These are phyloP conservation scores for Picathartes gymnocephalus DNA, from an alignment of 2,113 vertebrate species.

Conservation along the genomic window DNA sequence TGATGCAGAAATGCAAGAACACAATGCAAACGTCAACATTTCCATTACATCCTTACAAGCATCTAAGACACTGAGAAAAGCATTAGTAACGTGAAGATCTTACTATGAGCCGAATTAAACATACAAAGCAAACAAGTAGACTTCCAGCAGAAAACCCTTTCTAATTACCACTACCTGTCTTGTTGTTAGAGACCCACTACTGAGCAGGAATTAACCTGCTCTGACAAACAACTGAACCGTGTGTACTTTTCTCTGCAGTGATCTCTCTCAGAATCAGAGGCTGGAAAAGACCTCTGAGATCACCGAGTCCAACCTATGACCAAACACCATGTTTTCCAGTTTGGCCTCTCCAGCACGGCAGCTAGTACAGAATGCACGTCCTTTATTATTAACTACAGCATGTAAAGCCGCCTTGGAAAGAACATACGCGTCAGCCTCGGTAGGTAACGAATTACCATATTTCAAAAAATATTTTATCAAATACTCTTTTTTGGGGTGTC, in stretches of 20 bases:
- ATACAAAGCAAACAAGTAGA: not conserved
- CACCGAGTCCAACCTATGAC: not conserved
- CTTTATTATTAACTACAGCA: too few species aligned
- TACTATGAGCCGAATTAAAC: accelerated
- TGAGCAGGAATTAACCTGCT: not conserved
- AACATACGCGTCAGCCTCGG: too few species aligned
- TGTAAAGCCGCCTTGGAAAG: not conserved
- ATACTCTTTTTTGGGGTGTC: accelerated
- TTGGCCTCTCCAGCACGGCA: not conserved
- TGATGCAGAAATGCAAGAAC: not conserved
- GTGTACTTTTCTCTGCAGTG: not conserved
- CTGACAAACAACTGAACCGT: accelerated
- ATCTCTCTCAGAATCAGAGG: not conserved
- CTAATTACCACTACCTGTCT: not conserved
- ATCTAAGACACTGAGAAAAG: not conserved
- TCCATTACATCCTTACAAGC: not conserved
- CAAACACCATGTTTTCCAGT: not conserved
- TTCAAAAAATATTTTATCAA: accelerated
- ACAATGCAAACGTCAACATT: not conserved
- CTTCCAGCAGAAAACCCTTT: not conserved
- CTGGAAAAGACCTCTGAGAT: not conserved
- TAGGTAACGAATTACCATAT: accelerated
- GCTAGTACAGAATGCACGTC: accelerated
- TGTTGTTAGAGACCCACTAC: not conserved
- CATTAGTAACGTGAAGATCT: not conserved